Conservation (phyloP, 2,113 vertebrate species). For the Candoia aspera region DNA sequence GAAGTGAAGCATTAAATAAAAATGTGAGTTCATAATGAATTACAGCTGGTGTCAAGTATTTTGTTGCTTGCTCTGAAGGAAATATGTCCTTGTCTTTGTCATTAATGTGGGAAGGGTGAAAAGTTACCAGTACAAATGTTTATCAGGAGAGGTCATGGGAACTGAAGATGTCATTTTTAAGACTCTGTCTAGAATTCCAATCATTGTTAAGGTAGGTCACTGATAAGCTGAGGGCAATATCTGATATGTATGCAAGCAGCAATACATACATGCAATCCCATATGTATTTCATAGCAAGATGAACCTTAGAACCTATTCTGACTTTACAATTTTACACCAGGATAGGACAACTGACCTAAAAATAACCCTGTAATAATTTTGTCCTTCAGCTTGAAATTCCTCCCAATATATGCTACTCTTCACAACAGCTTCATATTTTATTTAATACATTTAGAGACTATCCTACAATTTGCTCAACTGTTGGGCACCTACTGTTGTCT, state of each 20-base stretch:
- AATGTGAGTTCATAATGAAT: background rate
- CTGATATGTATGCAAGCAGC: background rate
- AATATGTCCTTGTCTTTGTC: background rate
- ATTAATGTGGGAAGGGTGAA: background rate
- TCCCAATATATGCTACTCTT: no score
- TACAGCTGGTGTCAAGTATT: background rate
- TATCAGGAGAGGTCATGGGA: background rate
- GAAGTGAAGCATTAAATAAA: background rate
- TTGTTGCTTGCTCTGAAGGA: background rate
- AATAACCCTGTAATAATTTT: background rate
- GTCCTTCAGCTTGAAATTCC: background rate
- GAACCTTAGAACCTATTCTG: background rate
- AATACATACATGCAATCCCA: background rate
- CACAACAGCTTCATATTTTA: background rate
- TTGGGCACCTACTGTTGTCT: background rate
- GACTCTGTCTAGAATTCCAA: background rate
- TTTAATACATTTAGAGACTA: background rate
- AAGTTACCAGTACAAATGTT: background rate
- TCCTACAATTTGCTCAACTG: background rate
- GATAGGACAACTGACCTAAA: background rate
- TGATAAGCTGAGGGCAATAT: background rate
- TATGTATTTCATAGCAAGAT: background rate
- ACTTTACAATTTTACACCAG: background rate
- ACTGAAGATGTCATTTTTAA: background rate
- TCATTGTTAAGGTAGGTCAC: background rate